Evolutionary conservation across 2,888 invertebrate genomes (phyloP).

Genomic region (Silvanus unidentatus): DNA sequence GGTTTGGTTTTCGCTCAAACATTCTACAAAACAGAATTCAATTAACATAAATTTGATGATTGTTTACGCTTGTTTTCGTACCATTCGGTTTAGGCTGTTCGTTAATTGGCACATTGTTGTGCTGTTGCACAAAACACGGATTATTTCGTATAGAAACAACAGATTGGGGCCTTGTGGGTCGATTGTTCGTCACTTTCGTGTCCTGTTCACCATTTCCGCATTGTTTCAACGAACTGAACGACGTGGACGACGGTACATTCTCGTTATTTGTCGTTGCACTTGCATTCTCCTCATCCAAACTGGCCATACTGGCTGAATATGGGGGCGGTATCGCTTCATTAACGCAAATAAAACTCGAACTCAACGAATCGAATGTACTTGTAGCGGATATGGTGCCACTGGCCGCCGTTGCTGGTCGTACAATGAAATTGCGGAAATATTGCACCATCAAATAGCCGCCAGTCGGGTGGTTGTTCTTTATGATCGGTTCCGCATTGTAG

Average conservation of each 20-base stretch:
- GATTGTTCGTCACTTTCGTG: constrained; percentile 9
- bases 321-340: constrained; percentile 78
- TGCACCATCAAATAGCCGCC: constrained; percentile 80
- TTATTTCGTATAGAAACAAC: constrained; percentile 34
- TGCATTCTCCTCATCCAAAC: constrained; percentile 56
- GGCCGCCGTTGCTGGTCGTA: constrained; percentile 50
- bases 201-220: not conserved
- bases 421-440: constrained; percentile 74
- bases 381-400: constrained; percentile 63
- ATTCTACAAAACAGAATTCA: constrained; percentile 16
- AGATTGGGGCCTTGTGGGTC: constrained; percentile 12
- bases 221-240: constrained; percentile 14
- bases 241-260: constrained; percentile 32
- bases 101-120: not conserved
- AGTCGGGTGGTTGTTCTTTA: constrained; percentile 57
- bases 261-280: constrained; percentile 8
- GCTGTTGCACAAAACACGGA: constrained; percentile 30
- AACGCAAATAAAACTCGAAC: constrained; percentile 75
- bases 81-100: constrained; percentile 1
- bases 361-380: constrained; percentile 80
- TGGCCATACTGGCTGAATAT: constrained; percentile 68
- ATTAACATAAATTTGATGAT: not conserved
- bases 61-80: not conserved
- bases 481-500: constrained; percentile 63
- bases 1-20: constrained; percentile 14